Evolutionary conservation across 2,888 invertebrate species (phyloP).

Genomic region (Agrochola litura): DNA sequence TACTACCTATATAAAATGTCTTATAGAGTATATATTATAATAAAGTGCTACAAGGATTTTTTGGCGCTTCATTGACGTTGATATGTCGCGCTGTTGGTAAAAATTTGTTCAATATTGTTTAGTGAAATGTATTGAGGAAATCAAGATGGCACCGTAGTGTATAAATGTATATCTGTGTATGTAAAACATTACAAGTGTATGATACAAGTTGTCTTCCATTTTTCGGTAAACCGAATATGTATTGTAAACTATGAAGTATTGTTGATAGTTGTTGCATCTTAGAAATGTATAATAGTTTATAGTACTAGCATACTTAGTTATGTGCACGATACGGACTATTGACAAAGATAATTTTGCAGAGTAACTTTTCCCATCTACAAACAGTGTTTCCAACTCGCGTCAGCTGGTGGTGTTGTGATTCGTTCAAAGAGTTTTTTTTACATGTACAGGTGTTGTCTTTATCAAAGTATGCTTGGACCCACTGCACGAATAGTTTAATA

Average conservation of each 20-base stretch:
- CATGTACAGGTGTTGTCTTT: background rate
- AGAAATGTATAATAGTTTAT: conserved; percentile 34
- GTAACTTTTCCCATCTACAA: background rate
- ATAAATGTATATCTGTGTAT: too few species aligned
- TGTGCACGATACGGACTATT: background rate
- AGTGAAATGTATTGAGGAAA: background rate
- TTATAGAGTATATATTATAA: too few species aligned
- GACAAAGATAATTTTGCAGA: background rate
- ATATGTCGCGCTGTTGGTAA: background rate
- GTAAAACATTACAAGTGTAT: conserved; percentile 10
- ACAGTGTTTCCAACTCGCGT: background rate
- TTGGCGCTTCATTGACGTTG: background rate
- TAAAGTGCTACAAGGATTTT: background rate
- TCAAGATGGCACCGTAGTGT: background rate
- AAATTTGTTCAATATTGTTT: background rate
- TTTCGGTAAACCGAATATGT: conserved; percentile 46
- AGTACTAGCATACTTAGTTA: conserved; percentile 5
- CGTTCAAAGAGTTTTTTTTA: background rate
- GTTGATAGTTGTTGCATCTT: conserved; percentile 46
- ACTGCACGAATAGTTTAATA: conserved; percentile 1
- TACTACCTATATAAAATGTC: too few species aligned
- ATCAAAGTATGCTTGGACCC: background rate
- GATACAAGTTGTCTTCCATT: conserved; percentile 58
- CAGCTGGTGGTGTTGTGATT: too few species aligned
- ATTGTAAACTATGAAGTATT: conserved; percentile 15